phyloP scores from a whole-genome alignment of 2,888 invertebrate genomes.

The Melanchra persicariae region DNA sequence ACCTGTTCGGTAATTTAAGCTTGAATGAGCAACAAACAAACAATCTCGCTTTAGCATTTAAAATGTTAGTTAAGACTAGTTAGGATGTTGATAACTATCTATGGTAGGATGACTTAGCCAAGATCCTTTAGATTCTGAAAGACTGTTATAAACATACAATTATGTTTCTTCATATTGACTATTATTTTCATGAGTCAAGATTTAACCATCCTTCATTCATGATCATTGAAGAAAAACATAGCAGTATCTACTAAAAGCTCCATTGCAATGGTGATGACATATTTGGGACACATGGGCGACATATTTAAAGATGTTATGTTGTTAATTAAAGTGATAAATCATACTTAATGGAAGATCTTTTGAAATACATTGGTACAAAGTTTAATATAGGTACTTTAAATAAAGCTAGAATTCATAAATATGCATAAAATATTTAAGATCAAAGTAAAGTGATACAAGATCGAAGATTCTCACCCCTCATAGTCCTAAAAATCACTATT shows the following conservation, averaged over 20 bases:
- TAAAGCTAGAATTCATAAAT: background rate
- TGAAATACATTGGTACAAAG: conserved; percentile 11
- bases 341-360: conserved; percentile 40
- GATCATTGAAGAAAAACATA: background rate
- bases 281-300: conserved; percentile 49
- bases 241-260: conserved; percentile 21
- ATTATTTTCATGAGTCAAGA: background rate
- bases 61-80: too few species aligned
- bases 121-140: background rate
- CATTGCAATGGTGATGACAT: conserved; percentile 23
- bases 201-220: background rate
- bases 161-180: background rate
- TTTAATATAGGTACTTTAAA: conserved; percentile 17
- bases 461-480: conserved; percentile 38
- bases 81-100: too few species aligned
- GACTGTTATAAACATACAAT: background rate
- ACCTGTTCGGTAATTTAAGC: too few species aligned
- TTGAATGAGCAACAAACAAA: too few species aligned
- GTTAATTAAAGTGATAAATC: conserved; percentile 48
- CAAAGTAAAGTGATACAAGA: conserved; percentile 33
- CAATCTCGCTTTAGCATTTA: too few species aligned
- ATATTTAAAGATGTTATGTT: conserved; percentile 42
- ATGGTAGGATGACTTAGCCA: too few species aligned
- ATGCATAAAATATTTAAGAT: background rate
- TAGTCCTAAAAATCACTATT: conserved; percentile 61